Base-by-base conservation (phyloP, 1,140 invertebrate species). In the Cyphomyrmex costatus region DNA sequence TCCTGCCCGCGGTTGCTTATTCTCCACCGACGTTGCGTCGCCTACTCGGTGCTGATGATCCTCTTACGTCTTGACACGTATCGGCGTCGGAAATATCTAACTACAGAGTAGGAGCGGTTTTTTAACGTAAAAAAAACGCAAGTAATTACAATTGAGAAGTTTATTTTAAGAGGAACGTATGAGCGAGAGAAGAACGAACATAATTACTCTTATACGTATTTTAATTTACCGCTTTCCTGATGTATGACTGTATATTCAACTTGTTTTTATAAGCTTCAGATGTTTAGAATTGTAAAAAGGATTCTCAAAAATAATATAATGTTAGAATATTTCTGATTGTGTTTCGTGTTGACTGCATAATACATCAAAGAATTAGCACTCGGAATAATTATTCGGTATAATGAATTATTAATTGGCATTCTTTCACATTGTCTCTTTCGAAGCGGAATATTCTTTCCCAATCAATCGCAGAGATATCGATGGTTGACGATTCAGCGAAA, bases 401-500 rank as follows among this genome's bases (percentile, higher is more conserved):
- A 71, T 74, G 53, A 83, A 83, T 83, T 83, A 83, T 49, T 83
- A 83, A 83, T 49, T 74, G 24, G 27, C 53, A 73, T 42, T 70
- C 33, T 30, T 71, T 21, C 36, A n/a, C 16, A 30, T 24, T 51
- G 24, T 46, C 8, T 7, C 14, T 58, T 27, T 46, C 36, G 16
- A 74, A 83, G 24, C 8, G 24, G 66, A n/a, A 49, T 61, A 56
- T 14, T 66, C 51, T 65, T 60, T 58, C 6, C 49, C 63, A 89
- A 68, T 74, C 78, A 79, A 84, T 89, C 76, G 63, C 65, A 58
- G 71, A 30, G 36, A 79, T 83, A 89, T 86, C 79, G 85, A 66
- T 78, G 88, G 51, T 56, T 86, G 85, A 80, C 89, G 88, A 65
- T 89, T 83, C 71, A 71, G 46, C 77, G 85, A 68, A 74, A 65